Base-by-base conservation (phyloP, 1,140 invertebrate species). In the Drosophila arizonae region DNA sequence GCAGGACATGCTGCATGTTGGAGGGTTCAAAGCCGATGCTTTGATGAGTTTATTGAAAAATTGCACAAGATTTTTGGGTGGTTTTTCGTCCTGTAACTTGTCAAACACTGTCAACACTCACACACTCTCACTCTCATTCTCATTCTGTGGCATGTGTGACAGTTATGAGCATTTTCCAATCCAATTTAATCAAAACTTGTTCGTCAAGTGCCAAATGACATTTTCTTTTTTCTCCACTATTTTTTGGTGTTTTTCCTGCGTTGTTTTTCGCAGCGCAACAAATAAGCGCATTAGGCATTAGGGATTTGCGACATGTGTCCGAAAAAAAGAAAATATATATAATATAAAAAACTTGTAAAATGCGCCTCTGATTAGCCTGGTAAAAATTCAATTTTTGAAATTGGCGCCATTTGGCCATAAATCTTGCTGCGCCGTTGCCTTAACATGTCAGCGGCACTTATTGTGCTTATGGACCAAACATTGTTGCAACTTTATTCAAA, bases 41-140 rank as follows among this genome's bases (percentile, higher is more conserved):
- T 80, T 88, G 84, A 88, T 88, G 84, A 87, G 84, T 88, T 88
- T 88, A 88, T 86, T 86, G 85, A 77, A 86, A 86, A 81, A 79
- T 72, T 87, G 69, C 55, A 65, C 64, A 63, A 61, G 43, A 57
- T 82, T 77, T 81, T 71, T 84, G 80, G 80, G 81, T 84, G 76
- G 76, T 79, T 84, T 79, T 75, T n/a, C 28, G 48, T 28, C 51
- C 65, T 24, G 46, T 28, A 11, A n/a, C 8, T 11, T 62, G 45
- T 62, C 60, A 72, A 57, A 26, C 62, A 72, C 46, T 52, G 33
- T 54, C 55, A 62, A 60, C 57, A 63, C 41, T 55, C 48, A 45
- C 46, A 46, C 33, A 63, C 36, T 11, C 36, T 11, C 36, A 39
- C 36, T 11, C 36, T 39, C 36, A 39, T 6, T 9, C 36, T 39